phyloP scores from a whole-genome alignment of 2,113 vertebrate genomes.

The Cervus canadensis region DNA sequence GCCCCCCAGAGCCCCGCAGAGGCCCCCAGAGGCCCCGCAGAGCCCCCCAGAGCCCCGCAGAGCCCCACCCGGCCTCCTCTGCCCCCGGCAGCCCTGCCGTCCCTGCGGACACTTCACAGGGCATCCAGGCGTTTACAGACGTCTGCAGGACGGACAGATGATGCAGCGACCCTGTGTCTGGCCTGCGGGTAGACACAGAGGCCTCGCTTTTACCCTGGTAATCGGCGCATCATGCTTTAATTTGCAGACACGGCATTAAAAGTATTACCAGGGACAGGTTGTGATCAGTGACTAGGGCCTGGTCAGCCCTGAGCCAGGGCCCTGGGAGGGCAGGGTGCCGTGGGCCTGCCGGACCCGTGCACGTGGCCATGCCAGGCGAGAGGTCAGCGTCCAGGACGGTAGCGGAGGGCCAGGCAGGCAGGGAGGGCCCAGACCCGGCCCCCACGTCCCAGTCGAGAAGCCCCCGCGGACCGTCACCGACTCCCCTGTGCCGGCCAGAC shows the following conservation, averaged over 20 bases:
- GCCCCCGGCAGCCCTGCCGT: background rate
- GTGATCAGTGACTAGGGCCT: slow-evolving; percentile 73
- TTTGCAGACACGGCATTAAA: slow-evolving; percentile 82
- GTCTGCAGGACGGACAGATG: slow-evolving; percentile 76
- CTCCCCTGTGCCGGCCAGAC: background rate
- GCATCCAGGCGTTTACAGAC: slow-evolving; percentile 78
- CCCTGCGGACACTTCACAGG: background rate
- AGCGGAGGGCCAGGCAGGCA: background rate
- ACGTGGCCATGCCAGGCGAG: background rate
- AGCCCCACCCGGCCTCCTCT: background rate
- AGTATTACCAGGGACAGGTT: slow-evolving; percentile 76
- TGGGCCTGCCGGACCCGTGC: background rate
- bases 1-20: background rate
- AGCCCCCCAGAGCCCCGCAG: background rate
- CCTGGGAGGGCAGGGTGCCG: background rate
- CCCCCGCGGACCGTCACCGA: fast-evolving
- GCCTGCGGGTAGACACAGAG: slow-evolving; percentile 73
- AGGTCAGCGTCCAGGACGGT: background rate
- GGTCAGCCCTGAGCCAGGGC: slow-evolving; percentile 66
- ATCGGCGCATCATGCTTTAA: slow-evolving; percentile 79
- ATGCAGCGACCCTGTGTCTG: slow-evolving; percentile 74
- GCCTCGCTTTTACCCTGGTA: slow-evolving; percentile 78
- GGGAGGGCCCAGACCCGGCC: background rate
- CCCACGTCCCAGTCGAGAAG: background rate
- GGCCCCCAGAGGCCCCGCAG: background rate